phyloP scores from a whole-genome alignment of 2,113 vertebrate genomes.

The Athene noctua region DNA sequence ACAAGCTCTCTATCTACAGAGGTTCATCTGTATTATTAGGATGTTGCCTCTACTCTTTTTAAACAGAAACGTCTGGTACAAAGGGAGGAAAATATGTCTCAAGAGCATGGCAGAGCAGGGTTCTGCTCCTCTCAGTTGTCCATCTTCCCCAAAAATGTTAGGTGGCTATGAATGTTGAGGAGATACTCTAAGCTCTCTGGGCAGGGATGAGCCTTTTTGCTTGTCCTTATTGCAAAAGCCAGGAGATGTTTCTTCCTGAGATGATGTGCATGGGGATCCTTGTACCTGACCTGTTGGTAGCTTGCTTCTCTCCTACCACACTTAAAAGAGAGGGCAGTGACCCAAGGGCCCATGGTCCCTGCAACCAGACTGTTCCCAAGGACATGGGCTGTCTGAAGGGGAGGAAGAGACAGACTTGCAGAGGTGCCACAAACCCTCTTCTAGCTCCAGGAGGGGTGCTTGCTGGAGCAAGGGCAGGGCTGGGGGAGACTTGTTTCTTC shows the following conservation, averaged over 20 bases:
- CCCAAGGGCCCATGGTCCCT: fast-evolving
- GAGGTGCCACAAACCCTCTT: not conserved
- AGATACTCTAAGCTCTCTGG: not conserved
- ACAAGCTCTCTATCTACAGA: not conserved
- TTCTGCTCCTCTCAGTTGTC: not conserved
- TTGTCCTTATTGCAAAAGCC: not conserved
- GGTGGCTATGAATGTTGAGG: not conserved
- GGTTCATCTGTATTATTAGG: not conserved
- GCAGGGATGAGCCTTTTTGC: not conserved
- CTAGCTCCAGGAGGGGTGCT: not conserved
- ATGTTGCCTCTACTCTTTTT: not conserved
- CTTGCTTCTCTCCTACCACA: not conserved
- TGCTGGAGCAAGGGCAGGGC: not conserved
- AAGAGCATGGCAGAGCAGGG: not conserved
- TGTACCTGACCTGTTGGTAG: not conserved
- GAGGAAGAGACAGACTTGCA: not conserved
- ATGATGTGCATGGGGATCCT: not conserved
- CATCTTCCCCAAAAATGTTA: not conserved
- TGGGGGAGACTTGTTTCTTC: not conserved
- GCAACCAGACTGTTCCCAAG: not conserved
- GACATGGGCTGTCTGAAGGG: not conserved
- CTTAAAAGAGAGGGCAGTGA: not conserved
- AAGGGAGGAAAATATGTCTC: not conserved
- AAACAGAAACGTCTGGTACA: not conserved
- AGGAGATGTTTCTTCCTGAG: not conserved